Conservation (phyloP, 2,113 vertebrate genomes). For the Todiramphus saurophagus region DNA sequence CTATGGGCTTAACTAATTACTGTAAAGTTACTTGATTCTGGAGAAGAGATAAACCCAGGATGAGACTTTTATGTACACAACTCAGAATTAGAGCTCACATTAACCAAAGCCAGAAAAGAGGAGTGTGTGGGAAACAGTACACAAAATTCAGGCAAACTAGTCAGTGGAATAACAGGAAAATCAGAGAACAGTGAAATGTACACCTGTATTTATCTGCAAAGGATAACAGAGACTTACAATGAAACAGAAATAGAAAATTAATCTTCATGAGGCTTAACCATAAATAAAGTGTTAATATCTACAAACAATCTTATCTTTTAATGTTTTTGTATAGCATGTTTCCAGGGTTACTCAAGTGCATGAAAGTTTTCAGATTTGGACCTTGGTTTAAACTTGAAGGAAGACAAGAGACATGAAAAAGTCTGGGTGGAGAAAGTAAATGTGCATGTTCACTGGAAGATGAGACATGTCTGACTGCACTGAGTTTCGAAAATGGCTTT, state of each 20-base stretch:
- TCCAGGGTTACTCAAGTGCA: not conserved
- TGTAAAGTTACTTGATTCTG: not conserved
- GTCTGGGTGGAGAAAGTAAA: not conserved
- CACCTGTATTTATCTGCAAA: not conserved
- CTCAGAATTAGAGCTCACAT: not conserved
- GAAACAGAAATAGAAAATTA: not conserved
- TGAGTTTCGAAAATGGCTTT: not conserved
- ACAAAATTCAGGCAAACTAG: not conserved
- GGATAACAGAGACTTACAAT: not conserved
- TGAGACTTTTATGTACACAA: not conserved
- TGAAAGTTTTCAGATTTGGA: not conserved
- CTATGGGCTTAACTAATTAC: not conserved
- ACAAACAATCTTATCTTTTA: not conserved
- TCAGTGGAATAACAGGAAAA: not conserved
- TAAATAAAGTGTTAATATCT: not conserved
- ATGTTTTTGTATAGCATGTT: not conserved
- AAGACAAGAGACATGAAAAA: not conserved
- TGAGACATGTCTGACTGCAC: not conserved
- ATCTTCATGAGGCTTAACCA: not conserved
- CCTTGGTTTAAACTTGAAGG: not conserved
- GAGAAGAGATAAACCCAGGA: not conserved
- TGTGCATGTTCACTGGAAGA: not conserved
- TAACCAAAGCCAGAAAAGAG: not conserved
- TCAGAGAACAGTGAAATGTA: not conserved
- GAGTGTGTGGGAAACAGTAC: not conserved